Conservation (phyloP, 2,797 vertebrate species). For the Allobates femoralis region DNA sequence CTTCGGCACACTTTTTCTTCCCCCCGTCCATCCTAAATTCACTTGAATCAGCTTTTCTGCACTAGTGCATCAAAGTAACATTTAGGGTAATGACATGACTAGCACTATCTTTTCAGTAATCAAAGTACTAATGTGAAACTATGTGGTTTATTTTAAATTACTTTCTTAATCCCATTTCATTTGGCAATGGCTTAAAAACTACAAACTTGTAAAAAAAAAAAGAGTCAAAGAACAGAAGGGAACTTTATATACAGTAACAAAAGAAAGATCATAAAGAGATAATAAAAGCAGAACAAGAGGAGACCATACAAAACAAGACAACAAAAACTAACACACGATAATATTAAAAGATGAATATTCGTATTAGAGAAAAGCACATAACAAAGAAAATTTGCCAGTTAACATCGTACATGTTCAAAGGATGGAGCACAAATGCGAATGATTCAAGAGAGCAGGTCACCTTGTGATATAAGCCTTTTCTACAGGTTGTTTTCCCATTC, state of each 20-base stretch:
- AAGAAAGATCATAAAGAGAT: neutral
- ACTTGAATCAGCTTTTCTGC: slow-evolving; percentile 50
- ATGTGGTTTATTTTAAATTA: slow-evolving; percentile 54
- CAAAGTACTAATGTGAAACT: slow-evolving; percentile 58
- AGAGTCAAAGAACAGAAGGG: neutral
- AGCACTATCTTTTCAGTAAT: slow-evolving; percentile 52
- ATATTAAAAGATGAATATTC: neutral
- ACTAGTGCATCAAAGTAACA: slow-evolving; percentile 52
- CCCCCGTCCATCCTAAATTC: slow-evolving; percentile 9
- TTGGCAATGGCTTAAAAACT: slow-evolving; percentile 34
- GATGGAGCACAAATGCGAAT: neutral
- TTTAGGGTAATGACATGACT: slow-evolving; percentile 55
- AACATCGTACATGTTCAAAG: slow-evolving; percentile 12
- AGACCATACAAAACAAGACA: neutral
- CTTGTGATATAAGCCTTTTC: slow-evolving; percentile 14
- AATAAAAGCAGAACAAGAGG: neutral
- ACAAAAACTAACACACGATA: neutral
- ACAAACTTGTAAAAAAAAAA: slow-evolving; percentile 29
- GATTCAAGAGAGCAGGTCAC: slow-evolving; percentile 2
- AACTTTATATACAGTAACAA: slow-evolving; percentile 13
- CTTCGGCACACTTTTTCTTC: slow-evolving; percentile 2
- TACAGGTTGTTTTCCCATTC: slow-evolving; percentile 6
- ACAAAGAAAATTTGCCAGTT: slow-evolving; percentile 12
- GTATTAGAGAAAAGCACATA: neutral
- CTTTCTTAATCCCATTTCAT: slow-evolving; percentile 42